These are phyloP conservation scores for Triplophysa dalaica DNA, from an alignment of 2,113 vertebrate species.

Conservation along the genomic window DNA sequence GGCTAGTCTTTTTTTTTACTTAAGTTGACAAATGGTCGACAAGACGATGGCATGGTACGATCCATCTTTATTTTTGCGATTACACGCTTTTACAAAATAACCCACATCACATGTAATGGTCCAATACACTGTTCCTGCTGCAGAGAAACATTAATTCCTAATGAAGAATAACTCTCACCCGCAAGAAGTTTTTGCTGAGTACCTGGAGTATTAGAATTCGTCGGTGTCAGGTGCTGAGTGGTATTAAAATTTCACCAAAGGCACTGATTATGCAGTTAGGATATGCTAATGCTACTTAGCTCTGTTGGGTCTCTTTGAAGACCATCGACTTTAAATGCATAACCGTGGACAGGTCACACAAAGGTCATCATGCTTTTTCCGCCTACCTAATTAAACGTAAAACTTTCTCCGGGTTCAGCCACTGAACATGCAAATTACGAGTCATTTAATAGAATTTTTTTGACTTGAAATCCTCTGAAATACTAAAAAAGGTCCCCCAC, in stretches of 20 bases:
- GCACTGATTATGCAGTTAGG: slow-evolving; percentile 25
- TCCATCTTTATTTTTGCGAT: neutral
- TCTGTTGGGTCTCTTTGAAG: slow-evolving; percentile 7
- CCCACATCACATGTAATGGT: neutral
- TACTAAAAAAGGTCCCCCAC: neutral
- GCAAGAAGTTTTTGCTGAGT: neutral
- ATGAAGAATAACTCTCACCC: slow-evolving; percentile 12
- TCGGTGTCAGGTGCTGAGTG: neutral
- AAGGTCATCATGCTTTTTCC: neutral
- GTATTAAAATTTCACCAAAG: neutral
- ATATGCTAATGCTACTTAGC: slow-evolving; percentile 12
- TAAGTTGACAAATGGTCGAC: neutral
- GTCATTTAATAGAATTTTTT: slow-evolving; percentile 20
- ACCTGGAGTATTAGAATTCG: neutral
- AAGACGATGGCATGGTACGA: neutral
- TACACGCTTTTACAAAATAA: neutral
- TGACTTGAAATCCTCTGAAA: slow-evolving; percentile 26
- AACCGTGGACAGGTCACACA: slow-evolving; percentile 10
- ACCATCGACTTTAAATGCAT: slow-evolving; percentile 11
- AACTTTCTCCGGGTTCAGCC: neutral
- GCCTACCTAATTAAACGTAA: slow-evolving; percentile 19
- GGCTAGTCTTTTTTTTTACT: neutral
- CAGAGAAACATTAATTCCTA: slow-evolving; percentile 16
- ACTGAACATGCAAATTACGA: slow-evolving; percentile 11
- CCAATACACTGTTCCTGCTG: slow-evolving; percentile 11